A percentile compares a stretch with the other conserved stretches of the same genome.
Evolutionary conservation across 2,888 invertebrate species (phyloP).

Genomic region (Protodeltote pygarga): DNA sequence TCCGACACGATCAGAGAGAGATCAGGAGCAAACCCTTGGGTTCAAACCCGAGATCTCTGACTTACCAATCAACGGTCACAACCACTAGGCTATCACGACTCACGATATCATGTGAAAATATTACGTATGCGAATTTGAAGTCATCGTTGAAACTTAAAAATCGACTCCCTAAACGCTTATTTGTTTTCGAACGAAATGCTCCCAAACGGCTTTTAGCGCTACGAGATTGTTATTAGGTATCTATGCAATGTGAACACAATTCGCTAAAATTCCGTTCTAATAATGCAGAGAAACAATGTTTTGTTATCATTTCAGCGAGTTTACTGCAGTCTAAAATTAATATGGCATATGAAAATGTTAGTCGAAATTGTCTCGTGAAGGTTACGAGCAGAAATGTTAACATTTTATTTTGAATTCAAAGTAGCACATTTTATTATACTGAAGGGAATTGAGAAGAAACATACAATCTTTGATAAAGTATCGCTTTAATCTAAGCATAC

Average conservation of each 20-base stretch:
- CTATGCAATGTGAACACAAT: conserved; percentile 17
- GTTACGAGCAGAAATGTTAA: conserved; percentile 14
- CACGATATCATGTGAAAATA: too few relatives aligned
- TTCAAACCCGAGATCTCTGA: too few relatives aligned
- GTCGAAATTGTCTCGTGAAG: conserved; percentile 26
- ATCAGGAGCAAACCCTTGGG: too few relatives aligned
- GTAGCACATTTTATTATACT: conserved; percentile 4
- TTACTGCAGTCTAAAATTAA: conserved; percentile 36
- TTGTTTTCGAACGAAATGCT: conserved; percentile 41
- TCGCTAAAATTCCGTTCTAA: conserved; percentile 20
- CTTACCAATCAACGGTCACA: too few relatives aligned
- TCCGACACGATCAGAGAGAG: too few relatives aligned
- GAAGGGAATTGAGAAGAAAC: conserved; percentile 14
- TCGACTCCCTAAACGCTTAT: conserved; percentile 28
- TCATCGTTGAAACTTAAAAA: background rate
- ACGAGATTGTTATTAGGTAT: conserved; percentile 23
- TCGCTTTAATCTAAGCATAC: too few relatives aligned
- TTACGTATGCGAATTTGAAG: background rate
- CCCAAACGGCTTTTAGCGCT: conserved; percentile 40
- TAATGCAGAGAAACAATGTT: conserved; percentile 12
- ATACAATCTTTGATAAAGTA: too few relatives aligned
- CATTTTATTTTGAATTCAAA: conserved; percentile 32
- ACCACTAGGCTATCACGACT: too few relatives aligned
- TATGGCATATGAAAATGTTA: conserved; percentile 25
- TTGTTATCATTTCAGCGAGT: conserved; percentile 32